Conservation (phyloP, 2,888 invertebrate genomes). For the Microdon myrmicae region DNA sequence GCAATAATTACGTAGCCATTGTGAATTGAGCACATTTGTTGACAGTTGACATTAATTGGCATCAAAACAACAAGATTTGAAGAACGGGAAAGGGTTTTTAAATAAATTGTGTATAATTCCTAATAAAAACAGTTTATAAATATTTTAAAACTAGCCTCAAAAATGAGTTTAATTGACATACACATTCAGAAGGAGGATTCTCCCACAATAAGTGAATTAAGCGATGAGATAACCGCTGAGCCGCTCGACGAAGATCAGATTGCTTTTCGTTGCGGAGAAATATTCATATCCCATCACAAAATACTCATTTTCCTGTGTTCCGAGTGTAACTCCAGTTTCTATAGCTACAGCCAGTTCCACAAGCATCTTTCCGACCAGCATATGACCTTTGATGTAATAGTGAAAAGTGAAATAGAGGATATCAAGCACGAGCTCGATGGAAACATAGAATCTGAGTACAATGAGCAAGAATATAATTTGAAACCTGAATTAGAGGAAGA, state of each 20-base stretch:
- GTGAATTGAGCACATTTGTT: too few relatives aligned
- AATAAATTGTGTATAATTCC: too few relatives aligned
- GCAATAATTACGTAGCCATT: too few relatives aligned
- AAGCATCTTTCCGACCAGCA: slow-evolving; percentile 39
- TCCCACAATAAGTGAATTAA: slow-evolving; percentile 4
- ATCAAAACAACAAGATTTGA: too few relatives aligned
- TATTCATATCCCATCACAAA: slow-evolving; percentile 40
- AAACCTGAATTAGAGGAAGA: slow-evolving; percentile 10
- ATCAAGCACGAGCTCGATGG: slow-evolving; percentile 10
- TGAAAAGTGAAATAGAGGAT: slow-evolving; percentile 4
- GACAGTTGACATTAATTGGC: too few relatives aligned
- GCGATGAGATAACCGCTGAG: slow-evolving; percentile 21
- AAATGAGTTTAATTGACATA: slow-evolving; percentile 36
- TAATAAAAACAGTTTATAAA: neutral
- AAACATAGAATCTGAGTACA: neutral
- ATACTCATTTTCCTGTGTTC: slow-evolving; percentile 39
- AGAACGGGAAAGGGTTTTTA: too few relatives aligned
- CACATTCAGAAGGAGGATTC: slow-evolving; percentile 22
- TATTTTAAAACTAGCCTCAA: too few relatives aligned
- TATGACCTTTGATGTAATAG: slow-evolving; percentile 7
- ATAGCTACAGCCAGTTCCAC: slow-evolving; percentile 24
- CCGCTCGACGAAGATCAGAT: slow-evolving; percentile 24
- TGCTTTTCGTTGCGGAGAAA: slow-evolving; percentile 47
- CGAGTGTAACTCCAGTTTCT: slow-evolving; percentile 38
- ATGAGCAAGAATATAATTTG: slow-evolving; percentile 1